Evolutionary conservation across 1,140 invertebrate genomes (phyloP), one percentile per base, ranked within the genome.

Genomic region (Bursaphelenchus mucronatus): DNA sequence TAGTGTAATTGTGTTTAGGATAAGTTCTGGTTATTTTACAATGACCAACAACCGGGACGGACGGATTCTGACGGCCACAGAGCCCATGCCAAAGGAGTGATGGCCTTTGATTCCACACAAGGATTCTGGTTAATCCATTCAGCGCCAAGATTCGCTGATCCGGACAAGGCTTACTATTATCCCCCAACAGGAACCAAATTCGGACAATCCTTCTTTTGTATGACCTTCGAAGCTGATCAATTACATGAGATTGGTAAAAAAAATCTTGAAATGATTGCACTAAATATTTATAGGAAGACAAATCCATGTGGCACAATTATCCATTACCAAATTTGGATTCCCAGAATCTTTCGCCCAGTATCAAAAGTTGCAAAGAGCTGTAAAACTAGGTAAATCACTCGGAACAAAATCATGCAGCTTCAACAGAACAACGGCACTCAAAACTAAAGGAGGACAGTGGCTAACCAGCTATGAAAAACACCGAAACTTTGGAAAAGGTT

Each of bases 111-210:
- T 70, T 82, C 85, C 13, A 80, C 84, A 5, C 84, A 85, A 39
- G 91, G 90, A 5, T 87, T 92, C 71, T 95, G 91, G 91, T 76
- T 95, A 52, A 86, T 93, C n/a, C 92, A 94, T 81, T 94, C 91
- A 59, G 89, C 92, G 13, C 92, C 92, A 0, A 86, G 87, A 71
- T 94, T 88, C 83, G 90, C 90, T 10, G 59, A 62, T 62, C 47
- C 45, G 0, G 86, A 86, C 10, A 11, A 81, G 6, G 64, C 78
- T 6, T 94, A 92, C 78, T 78, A 71, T 8, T 94, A 90, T 83
- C 90, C 91, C 10, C 55, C 82, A 0, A 88, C 86, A 2, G 91
- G 88, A 0, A 82, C 82, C 59, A 81, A 82, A 10, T 90, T 88
- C 82, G 92, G 91, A 0, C 92, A 96, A 82, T 89, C 87, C 43